Percentiles rank a stretch among this genome's conserved stretches.
phyloP scores from a whole-genome alignment of 2,113 vertebrate genomes.

The Stomatorhinus ivindoensis region DNA sequence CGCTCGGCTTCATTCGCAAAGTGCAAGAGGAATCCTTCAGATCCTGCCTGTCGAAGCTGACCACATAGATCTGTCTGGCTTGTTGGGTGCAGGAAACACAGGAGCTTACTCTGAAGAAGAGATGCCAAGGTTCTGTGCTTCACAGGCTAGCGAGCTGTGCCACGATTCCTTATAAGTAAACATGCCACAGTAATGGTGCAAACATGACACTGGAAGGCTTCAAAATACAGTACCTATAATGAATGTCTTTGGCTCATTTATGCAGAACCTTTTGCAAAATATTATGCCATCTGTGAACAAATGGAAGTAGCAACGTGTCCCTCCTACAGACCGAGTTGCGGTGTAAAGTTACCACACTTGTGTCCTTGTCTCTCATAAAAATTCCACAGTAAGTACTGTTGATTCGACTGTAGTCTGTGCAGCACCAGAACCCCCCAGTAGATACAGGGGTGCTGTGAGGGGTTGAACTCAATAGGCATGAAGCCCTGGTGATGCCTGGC shows the following conservation, averaged over 20 bases:
- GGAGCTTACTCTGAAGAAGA: not conserved
- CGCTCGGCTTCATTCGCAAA: not conserved
- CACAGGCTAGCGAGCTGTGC: not conserved
- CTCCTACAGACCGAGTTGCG: not conserved
- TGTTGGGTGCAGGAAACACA: not conserved
- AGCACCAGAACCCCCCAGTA: constrained; percentile 18
- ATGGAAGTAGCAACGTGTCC: not conserved
- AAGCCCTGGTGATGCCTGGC: constrained; percentile 18
- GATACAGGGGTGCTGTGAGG: not conserved
- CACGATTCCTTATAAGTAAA: not conserved
- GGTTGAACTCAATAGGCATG: constrained; percentile 21
- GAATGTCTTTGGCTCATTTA: not conserved
- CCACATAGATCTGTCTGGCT: not conserved
- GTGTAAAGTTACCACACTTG: not conserved
- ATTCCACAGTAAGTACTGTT: constrained; percentile 10
- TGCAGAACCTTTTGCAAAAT: not conserved
- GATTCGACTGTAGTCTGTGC: constrained; percentile 6
- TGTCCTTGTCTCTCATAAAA: constrained; percentile 9
- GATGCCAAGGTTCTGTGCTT: not conserved
- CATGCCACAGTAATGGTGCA: not conserved
- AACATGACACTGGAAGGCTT: not conserved
- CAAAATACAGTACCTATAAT: not conserved
- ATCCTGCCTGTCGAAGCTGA: not conserved
- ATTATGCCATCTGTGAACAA: not conserved
- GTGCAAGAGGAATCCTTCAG: not conserved